Evolutionary conservation across 1,140 invertebrate genomes (phyloP).

Genomic region (Chironomus tepperi): DNA sequence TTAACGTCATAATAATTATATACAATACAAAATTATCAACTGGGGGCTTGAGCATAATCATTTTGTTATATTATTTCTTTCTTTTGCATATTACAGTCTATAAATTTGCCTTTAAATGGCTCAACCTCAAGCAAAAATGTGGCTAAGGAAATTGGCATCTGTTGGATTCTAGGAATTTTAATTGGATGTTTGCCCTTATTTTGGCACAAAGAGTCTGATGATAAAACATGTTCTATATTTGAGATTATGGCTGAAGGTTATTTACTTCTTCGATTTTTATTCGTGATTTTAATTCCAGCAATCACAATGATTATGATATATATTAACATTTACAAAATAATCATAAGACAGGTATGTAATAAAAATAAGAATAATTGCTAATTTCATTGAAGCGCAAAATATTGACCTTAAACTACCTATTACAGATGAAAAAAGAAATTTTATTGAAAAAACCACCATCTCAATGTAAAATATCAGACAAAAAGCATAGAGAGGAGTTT

Average conservation of each 20-base stretch:
- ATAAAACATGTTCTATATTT: constrained; percentile 59
- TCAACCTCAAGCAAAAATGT: neutral
- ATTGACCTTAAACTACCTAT: neutral
- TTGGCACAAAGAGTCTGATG: constrained; percentile 56
- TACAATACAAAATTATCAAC: too few species aligned
- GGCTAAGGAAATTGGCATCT: constrained; percentile 48
- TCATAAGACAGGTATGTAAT: constrained; percentile 70
- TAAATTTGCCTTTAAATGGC: neutral
- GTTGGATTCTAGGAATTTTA: constrained; percentile 70
- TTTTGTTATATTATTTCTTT: constrained; percentile 19
- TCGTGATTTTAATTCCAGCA: constrained; percentile 78
- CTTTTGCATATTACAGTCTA: neutral
- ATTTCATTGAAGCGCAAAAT: too few species aligned
- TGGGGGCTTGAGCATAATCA: too few species aligned
- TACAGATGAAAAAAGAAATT: neutral
- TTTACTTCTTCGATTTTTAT: constrained; percentile 78
- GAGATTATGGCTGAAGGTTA: constrained; percentile 82
- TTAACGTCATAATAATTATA: too few species aligned
- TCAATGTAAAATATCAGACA: neutral
- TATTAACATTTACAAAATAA: constrained; percentile 77
- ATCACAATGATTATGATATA: constrained; percentile 78
- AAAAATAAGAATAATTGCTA: too few species aligned
- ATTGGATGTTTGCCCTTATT: constrained; percentile 76
- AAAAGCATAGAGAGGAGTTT: neutral
- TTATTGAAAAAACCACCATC: neutral